A percentile compares a stretch with the other conserved stretches of the same genome.
Evolutionary conservation across 2,797 vertebrate species (phyloP).

Genomic region (Acanthis flammea): DNA sequence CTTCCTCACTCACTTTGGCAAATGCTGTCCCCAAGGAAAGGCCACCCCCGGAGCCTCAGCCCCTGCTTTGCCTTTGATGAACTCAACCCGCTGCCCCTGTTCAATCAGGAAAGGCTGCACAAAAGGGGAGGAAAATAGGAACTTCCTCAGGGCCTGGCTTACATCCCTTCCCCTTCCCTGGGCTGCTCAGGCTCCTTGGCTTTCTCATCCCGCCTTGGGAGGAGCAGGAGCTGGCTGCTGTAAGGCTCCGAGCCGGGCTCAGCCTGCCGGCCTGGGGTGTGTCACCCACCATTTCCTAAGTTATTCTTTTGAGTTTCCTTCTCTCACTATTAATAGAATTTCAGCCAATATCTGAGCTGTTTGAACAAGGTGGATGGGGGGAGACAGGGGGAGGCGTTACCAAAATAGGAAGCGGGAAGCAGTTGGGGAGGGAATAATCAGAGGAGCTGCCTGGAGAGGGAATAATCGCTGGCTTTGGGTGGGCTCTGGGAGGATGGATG

Average conservation of each 20-base stretch:
- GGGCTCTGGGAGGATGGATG: not conserved
- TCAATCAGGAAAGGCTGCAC: conserved; percentile 44
- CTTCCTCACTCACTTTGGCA: not conserved
- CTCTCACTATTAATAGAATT: conserved; percentile 83
- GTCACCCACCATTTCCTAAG: conserved; percentile 76
- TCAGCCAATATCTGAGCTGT: conserved; percentile 52
- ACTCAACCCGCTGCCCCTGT: not conserved
- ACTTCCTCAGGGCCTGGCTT: conserved; percentile 40
- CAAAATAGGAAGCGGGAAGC: conserved; percentile 27
- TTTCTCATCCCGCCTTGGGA: conserved; percentile 52
- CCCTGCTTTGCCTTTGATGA: not conserved
- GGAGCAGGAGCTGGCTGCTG: conserved; percentile 27
- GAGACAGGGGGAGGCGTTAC: not conserved
- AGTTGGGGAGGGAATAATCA: conserved; percentile 13
- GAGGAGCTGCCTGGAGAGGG: not conserved
- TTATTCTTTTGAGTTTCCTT: conserved; percentile 87
- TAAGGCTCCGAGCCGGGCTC: conserved; percentile 49
- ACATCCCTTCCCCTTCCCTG: conserved; percentile 37
- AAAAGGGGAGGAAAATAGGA: not conserved
- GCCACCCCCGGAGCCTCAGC: not conserved
- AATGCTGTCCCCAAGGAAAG: not conserved
- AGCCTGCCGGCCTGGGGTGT: conserved; percentile 69
- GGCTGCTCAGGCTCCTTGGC: not conserved
- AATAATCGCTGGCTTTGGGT: not conserved
- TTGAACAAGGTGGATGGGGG: not conserved